Evolutionary conservation across 2,113 vertebrate species (phyloP).

Genomic region (Procapra przewalskii): DNA sequence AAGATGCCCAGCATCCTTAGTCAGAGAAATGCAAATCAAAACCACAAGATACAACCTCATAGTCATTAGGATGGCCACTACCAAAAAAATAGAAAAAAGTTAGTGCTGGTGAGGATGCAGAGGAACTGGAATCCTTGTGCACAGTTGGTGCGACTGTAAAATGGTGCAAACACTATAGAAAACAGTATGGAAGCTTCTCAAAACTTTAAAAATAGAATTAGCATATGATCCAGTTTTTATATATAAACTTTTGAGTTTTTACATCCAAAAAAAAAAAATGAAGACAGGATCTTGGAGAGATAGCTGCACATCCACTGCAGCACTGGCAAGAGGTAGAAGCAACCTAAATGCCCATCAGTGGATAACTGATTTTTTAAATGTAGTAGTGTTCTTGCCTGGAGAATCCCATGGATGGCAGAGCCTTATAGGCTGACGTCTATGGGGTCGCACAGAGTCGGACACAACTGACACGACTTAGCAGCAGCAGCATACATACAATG

Average conservation of each 20-base stretch:
- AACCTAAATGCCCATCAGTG: background rate
- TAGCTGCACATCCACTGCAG: background rate
- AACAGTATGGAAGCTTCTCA: background rate
- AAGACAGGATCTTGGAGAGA: background rate
- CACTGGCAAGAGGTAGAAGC: background rate
- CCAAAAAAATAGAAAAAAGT: background rate
- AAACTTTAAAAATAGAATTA: background rate
- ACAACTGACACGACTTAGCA: fast-evolving
- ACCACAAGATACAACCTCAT: background rate
- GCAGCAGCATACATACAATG: no score
- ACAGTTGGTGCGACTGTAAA: background rate
- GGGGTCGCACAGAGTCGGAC: no score
- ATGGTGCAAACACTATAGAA: background rate
- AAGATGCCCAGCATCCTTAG: background rate
- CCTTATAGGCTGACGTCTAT: no score
- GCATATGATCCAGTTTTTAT: background rate
- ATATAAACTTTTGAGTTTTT: background rate
- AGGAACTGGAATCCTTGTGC: background rate
- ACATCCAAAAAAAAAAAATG: background rate
- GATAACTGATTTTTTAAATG: background rate
- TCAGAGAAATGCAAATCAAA: background rate
- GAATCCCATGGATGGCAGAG: no score
- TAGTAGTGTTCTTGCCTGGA: no score
- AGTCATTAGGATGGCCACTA: background rate
- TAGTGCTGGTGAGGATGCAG: no score